phyloP scores from a whole-genome alignment of 2,113 vertebrate genomes.

The Stomatorhinus ivindoensis region DNA sequence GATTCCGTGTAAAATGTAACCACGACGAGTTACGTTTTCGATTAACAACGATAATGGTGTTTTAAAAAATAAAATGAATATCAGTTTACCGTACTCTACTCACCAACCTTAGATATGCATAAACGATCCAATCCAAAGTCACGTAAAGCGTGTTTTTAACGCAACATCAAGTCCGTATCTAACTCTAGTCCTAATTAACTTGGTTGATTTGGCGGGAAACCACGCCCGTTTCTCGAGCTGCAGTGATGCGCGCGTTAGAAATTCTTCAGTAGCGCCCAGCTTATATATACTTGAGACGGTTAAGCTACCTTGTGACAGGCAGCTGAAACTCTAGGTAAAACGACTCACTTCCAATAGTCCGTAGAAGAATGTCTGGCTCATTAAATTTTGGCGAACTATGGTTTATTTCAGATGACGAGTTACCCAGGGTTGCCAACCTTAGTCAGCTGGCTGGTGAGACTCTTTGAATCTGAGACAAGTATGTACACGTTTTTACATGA shows the following conservation, averaged over 20 bases:
- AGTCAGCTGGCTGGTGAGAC: neutral
- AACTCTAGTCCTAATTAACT: neutral
- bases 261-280: neutral
- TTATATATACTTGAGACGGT: neutral
- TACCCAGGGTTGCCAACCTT: neutral
- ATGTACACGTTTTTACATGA: neutral
- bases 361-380: neutral
- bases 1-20: neutral
- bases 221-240: neutral
- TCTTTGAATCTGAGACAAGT: no score
- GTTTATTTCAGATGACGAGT: neutral
- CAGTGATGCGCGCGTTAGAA: neutral
- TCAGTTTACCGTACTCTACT: neutral
- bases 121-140: neutral
- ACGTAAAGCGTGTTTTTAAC: neutral
- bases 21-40: neutral
- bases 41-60: neutral
- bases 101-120: neutral
- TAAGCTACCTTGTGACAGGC: neutral
- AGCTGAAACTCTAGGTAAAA: neutral
- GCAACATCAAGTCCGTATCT: neutral
- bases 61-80: neutral
- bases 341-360: neutral
- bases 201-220: neutral
- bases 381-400: neutral